Evolutionary conservation across 1,140 invertebrate genomes (phyloP), one percentile per base, ranked within the genome.

Genomic region (Zaprionus tsacasi): DNA sequence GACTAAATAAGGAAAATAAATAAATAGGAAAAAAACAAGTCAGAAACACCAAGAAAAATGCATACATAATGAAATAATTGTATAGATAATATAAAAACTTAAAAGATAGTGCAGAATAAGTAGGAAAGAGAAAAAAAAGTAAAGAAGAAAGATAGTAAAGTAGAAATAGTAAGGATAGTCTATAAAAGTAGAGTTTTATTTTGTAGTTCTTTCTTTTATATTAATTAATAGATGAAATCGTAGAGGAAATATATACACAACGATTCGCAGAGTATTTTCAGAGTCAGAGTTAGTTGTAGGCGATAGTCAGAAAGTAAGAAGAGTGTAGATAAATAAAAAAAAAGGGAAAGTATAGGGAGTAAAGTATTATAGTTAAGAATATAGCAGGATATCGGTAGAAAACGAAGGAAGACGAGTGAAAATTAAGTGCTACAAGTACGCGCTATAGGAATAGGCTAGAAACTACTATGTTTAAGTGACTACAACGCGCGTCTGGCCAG

Each of bases 401-500:
- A 30, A 15, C 40, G 60, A 70, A 30, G 50, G 15, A 38, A 13
- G 40, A 61, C 25, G 36, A 30, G 57, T 65, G 63, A 43, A 57
- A 58, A 64, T 85, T 81, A 86, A 86, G 70, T 78, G 69, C 81
- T 85, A 83, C 68, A 79, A 76, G 79, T 82, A 82, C 60, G 72
- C 63, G 80, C 82, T 87, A 87, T 81, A 87, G 76, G 79, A 87
- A 82, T 79, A 78, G 76, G 79, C 80, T 87, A 88, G 77, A 57
- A 80, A 88, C 79, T 82, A 87, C 83, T 88, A 79, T 82, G 66
- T 82, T 88, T 82, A 74, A 78, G 83, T 87, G 82, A 87, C 82
- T 87, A 87, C 77, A 60, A 79, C 79, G 83, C 83, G 82, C 87
- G 78, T 82, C 79, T 55, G 30, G 35, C 65, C 38, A 45, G 40